Evolutionary conservation across 2,113 vertebrate genomes (phyloP), one percentile per base, ranked within the genome.

Genomic region (Nerophis ophidion): DNA sequence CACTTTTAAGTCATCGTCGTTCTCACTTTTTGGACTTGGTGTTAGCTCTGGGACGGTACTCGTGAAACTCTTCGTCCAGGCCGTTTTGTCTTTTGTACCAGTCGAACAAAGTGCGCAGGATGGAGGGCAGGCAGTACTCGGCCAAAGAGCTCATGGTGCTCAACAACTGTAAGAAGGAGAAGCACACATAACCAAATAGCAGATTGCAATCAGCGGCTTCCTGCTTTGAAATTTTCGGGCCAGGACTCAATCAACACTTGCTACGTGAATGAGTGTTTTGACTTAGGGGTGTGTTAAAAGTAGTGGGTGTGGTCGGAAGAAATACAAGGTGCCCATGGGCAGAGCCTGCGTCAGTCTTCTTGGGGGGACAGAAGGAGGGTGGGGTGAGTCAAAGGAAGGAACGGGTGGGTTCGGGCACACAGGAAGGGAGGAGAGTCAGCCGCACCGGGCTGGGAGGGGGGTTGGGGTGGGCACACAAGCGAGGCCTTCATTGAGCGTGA

Each of bases 31-130:
- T 99, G 52, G 93, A 93, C 86, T 99, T 99, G 77, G 94, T 93
- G 87, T 93, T 97, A 77, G 93, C 91, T 85, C 95, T 91, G 11
- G 97, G 95, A 13, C 93, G 90, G 76, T 98, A 97, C 72, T 98
- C 95, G 46, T 98, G 93, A 17, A 93, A 88, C 80, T 98, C 96
- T 64, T 98, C 95, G 81, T 98, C 96, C 44, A 96, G 92, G 63
- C 96, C 96, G 4, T 95, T 98, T 81, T 99, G 97, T 65, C 96
- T 91, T 82, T 95, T 98, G 84, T 97, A 98, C 97, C 97, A 99
- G 80, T 99, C 97, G 71, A 99, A 98, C 66, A 99, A 81, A 9
- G 96, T 99, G 51, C 95, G 94, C 67, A 99, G 90, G 72, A 99
- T 95, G 66, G 97, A 99, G 51, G 95, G 96, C 8, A 99, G 91